These are phyloP conservation scores for cat (Felis catus) DNA, from an alignment of 2,113 vertebrate species.

Conservation along the genomic window F.catus_Fca126_mat1.0 CM031426.1:41647001-41647500, in stretches of 20 bases:
- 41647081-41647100: background rate
- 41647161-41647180: background rate
- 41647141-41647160: background rate
- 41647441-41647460: background rate
- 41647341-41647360: background rate
- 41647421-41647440: slow-evolving; percentile 17
- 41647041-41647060: background rate
- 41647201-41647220: background rate
- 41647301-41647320: background rate
- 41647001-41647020: background rate
- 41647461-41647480: background rate
- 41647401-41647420: background rate
- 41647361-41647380: background rate
- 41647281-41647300: background rate
- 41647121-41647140: background rate
- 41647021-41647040: background rate
- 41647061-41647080: background rate
- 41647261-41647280: background rate
- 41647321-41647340: background rate
- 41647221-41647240: background rate
- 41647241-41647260: background rate
- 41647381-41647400: background rate
- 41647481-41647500: background rate
- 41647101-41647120: background rate
- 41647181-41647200: no score